Evolutionary conservation across 2,888 invertebrate genomes (phyloP), one percentile per base, ranked within the genome.

Genomic region (Anodontia alba): DNA sequence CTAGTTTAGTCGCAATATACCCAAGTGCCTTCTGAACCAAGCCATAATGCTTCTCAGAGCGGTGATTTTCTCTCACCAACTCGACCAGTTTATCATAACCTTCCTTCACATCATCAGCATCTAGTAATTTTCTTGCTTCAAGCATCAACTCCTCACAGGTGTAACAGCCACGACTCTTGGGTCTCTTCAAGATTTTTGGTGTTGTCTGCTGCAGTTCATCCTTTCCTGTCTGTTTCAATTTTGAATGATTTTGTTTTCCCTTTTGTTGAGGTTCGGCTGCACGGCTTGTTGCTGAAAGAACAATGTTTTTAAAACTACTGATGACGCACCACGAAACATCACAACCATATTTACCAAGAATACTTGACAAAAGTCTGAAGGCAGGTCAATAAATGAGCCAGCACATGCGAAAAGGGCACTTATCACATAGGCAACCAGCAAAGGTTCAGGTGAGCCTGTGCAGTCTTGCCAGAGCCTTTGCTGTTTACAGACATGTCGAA

Each of bases 41-140:
- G 17, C 43, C 43, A 20, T 83, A 77, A 71, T 88, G 88, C 23
- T 46, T 71, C 1, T 26, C 43, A 7, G 49, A 62, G n/a, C 70
- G 78, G 72, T 88, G 88, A 26, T 76, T 71, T 43, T 79, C 73
- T 12, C n/a, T 51, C 5, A 87, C 23, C 12, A 87, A 49, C 20
- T 70, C 67, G 0, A 76, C 73, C 67, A 88, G 51, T 20, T 54
- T 73, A 20, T 66, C 51, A 62, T 87, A 86, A 0, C 81, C 87
- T n/a, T 72, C 73, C 17, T 62, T 38, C 2, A 73, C 31, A 10
- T 82, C 33, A 0, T 72, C 80, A 3, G 75, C 42, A 10, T 23
- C 8, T 17, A 81, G 66, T 54, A 70, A 12, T 7, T 17, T 10
- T 31, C 31, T 31, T 7, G 20, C 73, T 8, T 51, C 69, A 8